Base-by-base conservation (phyloP, 2,113 vertebrate species). In the Ceratotherium simum region DNA sequence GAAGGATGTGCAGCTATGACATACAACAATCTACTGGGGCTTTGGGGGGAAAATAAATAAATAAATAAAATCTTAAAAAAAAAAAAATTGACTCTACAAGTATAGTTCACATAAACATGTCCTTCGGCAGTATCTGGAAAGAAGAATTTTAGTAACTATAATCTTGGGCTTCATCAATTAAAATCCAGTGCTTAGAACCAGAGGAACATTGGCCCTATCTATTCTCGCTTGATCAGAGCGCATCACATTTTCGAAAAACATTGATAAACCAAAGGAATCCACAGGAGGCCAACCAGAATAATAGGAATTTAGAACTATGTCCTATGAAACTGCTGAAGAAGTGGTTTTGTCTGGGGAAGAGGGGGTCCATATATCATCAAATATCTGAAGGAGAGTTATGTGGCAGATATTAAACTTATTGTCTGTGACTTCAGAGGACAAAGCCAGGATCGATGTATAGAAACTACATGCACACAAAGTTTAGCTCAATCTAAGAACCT, bases 261-360 rank as follows among this genome's bases (percentile, higher is more conserved):
- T 36, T 83, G 1, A 67, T 58, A 87, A 94, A 23, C 27, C 27
- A 80, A 85, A 90, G 29, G 27, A 67, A 67, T 46, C 65, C 33
- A 58, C 13, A 79, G 39, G 48, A 81, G n/a, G 12, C 62, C 25
- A 92, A 69, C 46, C 10, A 83, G 33, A 27, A n/a, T 70, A 31
- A 42, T 21, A 83, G 46, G 39, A 85, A 78, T 91, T 88, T 75
- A 46, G 48, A 95, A 72, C 46, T 65, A 64, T 56, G 75, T 69
- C 36, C 31, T 78, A 72, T 91, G 10, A 95, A 94, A 70, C 60
- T 94, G 13, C 46, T 94, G 64, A 87, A 88, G 25, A 97, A 90
- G 82, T 20, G 6, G 16, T 73, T 60, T 46, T 83, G 27, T 65
- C 5, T 3, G 7, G 39, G 25, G 20, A 3, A 67, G 39, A 67